Percentiles rank a stretch among this genome's conserved stretches.
These are phyloP conservation scores for Nephrotoma flavescens DNA, from an alignment of 2,888 invertebrate species.

Conservation along the genomic window DNA sequence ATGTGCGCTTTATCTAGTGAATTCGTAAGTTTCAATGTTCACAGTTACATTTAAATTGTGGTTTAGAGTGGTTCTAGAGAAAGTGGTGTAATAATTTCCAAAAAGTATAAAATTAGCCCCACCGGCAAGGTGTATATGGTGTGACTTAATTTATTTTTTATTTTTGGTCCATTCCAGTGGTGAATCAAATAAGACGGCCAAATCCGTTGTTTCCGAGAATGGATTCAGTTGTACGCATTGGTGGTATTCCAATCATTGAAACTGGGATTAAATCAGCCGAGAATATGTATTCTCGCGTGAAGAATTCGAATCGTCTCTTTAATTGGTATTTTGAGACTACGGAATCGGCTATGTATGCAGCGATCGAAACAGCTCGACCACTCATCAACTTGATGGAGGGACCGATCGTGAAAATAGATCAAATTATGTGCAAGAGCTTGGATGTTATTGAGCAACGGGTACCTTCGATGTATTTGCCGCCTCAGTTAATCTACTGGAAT, in stretches of 20 bases:
- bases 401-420: slow-evolving; percentile 58
- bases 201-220: slow-evolving; percentile 35
- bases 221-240: slow-evolving; percentile 60
- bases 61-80: not conserved
- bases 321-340: slow-evolving; percentile 63
- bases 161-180: not conserved
- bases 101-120: not conserved
- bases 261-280: slow-evolving; percentile 60
- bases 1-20: not conserved
- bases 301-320: slow-evolving; percentile 57
- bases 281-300: slow-evolving; percentile 58
- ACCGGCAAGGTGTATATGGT: not conserved
- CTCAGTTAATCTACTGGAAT: slow-evolving; percentile 69
- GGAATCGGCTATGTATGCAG: slow-evolving; percentile 56
- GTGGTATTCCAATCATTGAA: slow-evolving; percentile 70
- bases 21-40: not conserved
- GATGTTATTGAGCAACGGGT: slow-evolving; percentile 73
- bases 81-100: not conserved
- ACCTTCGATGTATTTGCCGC: slow-evolving; percentile 69
- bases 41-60: not conserved
- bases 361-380: slow-evolving; percentile 58
- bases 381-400: slow-evolving; percentile 55
- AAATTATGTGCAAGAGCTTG: slow-evolving; percentile 65
- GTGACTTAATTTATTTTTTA: not conserved
- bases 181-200: slow-evolving; percentile 12